These are phyloP conservation scores for Vandiemenella viatica DNA, from an alignment of 2,888 invertebrate species.

Conservation along the genomic window DNA sequence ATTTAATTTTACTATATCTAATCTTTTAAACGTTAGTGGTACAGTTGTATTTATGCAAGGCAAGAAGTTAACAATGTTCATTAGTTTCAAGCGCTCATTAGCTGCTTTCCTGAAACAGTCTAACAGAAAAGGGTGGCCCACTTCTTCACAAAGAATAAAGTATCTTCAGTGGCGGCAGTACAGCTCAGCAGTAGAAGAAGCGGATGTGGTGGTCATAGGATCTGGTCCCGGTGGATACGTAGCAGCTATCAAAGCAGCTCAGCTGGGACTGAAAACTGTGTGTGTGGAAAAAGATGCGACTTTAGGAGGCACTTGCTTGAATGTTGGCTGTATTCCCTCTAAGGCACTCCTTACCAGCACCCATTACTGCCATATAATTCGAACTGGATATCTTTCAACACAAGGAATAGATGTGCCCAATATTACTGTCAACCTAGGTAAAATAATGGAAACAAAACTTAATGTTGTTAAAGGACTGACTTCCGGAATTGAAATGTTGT, in stretches of 20 bases:
- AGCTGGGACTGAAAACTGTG: constrained; percentile 59
- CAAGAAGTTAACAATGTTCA: too few relatives aligned
- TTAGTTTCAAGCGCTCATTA: too few relatives aligned
- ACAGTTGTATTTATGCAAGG: too few relatives aligned
- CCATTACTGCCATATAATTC: constrained; percentile 60
- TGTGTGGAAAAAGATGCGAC: constrained; percentile 90
- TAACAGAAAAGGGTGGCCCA: too few relatives aligned
- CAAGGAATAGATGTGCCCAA: background rate
- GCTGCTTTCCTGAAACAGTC: too few relatives aligned
- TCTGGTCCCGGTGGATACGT: constrained; percentile 49
- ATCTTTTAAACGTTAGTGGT: too few relatives aligned
- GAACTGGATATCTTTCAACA: background rate
- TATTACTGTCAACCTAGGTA: background rate
- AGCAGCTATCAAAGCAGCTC: constrained; percentile 48
- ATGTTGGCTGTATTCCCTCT: constrained; percentile 98
- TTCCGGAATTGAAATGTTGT: background rate
- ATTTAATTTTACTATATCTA: too few relatives aligned
- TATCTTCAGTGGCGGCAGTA: too few relatives aligned
- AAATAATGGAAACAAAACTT: background rate
- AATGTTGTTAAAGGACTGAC: background rate
- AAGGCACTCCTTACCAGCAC: constrained; percentile 91
- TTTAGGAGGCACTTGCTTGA: constrained; percentile 93
- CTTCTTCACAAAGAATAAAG: too few relatives aligned
- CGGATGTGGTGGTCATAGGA: constrained; percentile 44
- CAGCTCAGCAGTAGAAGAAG: too few relatives aligned